Evolutionary conservation across 2,888 invertebrate species (phyloP), one percentile per base, ranked within the genome.

Genomic region (Tyria jacobaeae): DNA sequence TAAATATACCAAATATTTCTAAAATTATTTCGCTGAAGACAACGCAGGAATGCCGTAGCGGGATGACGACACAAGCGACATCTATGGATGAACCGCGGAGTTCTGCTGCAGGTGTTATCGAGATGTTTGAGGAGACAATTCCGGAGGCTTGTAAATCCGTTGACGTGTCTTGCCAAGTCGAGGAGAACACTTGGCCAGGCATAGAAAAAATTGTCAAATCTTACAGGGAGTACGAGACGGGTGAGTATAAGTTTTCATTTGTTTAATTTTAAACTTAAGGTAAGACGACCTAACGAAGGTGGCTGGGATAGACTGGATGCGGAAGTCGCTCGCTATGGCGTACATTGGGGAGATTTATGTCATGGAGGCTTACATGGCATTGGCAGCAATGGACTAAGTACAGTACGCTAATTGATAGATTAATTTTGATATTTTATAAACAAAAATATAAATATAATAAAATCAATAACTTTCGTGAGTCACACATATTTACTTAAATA

Each of bases 181-280:
- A 81, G 52, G 39, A 59, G 2, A 63, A 76, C 15, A 76, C 80
- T 1, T 95, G 95, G 95, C 91, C 94, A 0, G 95, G 94, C 0
- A 75, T 94, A 6, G 89, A 94, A 50, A 88, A 88, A 10, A 76
- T 95, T n/a, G 85, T 93, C 61, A 92, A 88, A 70, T 91, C 90
- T 47, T 95, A 94, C 78, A 93, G 88, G 73, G 90, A 90, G 69
- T 95, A 91, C 82, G 93, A 94, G 66, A 86, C 88, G 89, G 95
- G 96, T 95, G 86, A 78, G 61, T 55, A n/a, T 52, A 53, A 21
- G 27, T 31, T 14, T 34, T 1, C 1, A 21, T 2, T 24, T 24
- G 12, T 49, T n/a, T 14, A 15, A 27, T 14, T 27, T 3, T 3
- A 34, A 5, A n/a, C 3, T 7, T 34, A 14, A 6, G 10, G 39